Conservation (phyloP, 2,797 vertebrate species). For the Sarcoramphus papa region DNA sequence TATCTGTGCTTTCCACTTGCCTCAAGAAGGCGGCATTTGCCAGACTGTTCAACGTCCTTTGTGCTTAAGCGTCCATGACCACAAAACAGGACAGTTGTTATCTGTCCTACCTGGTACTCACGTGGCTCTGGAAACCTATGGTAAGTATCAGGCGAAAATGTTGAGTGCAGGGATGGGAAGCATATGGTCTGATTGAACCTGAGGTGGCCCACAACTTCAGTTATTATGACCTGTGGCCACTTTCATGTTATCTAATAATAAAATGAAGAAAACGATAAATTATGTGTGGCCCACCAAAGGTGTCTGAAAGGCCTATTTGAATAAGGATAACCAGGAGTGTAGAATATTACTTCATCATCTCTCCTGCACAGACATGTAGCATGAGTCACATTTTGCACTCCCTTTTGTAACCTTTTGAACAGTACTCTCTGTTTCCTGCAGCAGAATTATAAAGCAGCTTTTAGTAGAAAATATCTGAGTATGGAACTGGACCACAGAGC, state of each 20-base stretch:
- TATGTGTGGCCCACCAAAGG: not conserved
- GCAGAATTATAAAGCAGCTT: not conserved
- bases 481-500: not conserved
- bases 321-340: not conserved
- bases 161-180: not conserved
- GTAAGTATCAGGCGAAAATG: not conserved
- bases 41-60: not conserved
- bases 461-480: not conserved
- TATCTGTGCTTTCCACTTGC: not conserved
- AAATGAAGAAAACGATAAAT: not conserved
- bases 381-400: not conserved
- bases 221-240: not conserved
- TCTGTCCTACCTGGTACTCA: not conserved
- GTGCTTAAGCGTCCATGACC: not conserved
- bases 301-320: not conserved
- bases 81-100: not conserved
- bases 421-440: not conserved
- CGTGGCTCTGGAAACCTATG: not conserved
- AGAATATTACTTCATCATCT: not conserved
- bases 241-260: not conserved
- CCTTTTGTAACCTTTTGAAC: not conserved
- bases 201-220: not conserved
- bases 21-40: not conserved
- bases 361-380: not conserved
- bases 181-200: not conserved